These are phyloP conservation scores for Nomada flava DNA, from an alignment of 2,888 invertebrate genomes.

Conservation along the genomic window DNA sequence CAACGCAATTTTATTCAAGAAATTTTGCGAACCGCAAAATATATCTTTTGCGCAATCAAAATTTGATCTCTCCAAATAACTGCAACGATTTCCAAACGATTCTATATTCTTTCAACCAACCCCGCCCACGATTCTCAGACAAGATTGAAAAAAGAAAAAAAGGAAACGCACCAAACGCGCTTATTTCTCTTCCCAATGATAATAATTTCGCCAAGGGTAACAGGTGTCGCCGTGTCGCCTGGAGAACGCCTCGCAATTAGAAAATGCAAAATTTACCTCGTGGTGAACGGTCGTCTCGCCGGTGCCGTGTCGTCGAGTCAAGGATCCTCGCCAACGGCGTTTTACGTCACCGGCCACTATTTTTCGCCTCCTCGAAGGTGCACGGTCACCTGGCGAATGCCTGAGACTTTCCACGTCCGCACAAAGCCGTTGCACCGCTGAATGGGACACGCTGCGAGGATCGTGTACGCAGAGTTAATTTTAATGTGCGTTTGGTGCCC, in stretches of 20 bases:
- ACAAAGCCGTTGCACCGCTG: constrained; percentile 58
- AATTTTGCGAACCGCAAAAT: no score
- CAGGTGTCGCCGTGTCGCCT: constrained; percentile 33
- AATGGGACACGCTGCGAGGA: constrained; percentile 62
- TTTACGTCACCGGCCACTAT: constrained; percentile 50
- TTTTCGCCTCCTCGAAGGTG: constrained; percentile 43
- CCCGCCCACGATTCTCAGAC: background rate
- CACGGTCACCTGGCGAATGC: constrained; percentile 36
- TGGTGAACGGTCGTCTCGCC: constrained; percentile 18
- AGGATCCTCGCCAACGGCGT: constrained; percentile 47
- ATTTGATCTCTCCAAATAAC: no score
- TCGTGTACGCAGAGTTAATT: constrained; percentile 65
- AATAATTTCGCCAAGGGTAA: constrained; percentile 3
- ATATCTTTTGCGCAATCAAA: no score
- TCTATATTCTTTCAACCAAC: background rate
- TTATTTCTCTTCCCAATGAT: background rate
- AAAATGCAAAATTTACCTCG: constrained; percentile 62
- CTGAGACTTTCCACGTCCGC: constrained; percentile 35
- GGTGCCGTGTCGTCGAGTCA: constrained; percentile 34
- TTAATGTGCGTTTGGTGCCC: constrained; percentile 57
- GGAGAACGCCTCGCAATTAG: constrained; percentile 64
- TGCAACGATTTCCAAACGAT: no score
- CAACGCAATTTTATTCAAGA: no score
- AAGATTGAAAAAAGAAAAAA: background rate
- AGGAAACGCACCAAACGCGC: background rate